Base-by-base conservation (phyloP, 2,113 vertebrate genomes). In the Dasyornis broadbenti region DNA sequence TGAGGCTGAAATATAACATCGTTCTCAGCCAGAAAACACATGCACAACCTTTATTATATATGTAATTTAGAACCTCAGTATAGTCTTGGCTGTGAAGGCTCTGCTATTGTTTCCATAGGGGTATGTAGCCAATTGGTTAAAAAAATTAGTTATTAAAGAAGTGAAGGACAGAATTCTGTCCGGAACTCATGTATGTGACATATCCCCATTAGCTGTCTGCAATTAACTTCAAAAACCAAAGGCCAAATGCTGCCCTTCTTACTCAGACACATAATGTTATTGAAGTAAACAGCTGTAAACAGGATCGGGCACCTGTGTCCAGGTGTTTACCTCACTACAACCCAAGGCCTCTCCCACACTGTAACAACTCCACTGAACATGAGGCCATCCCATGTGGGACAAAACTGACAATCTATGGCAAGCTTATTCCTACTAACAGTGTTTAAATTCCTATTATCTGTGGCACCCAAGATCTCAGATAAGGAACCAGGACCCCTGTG, bases 1-100 rank as follows among this genome's bases (percentile, higher is more conserved):
- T 13, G 49, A 90, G 93, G 95, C 83, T 85, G 84, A 95, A 94
- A 92, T 71, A 81, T 33, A 86, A 78, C 86, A 78, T 93, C 44
- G 56, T 77, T 86, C 56, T 83, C 69, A 71, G 72, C 39, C 85
- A 89, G 79, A 92, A 90, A 94, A 90, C 33, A 33, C 63, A 90
- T 64, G 81, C 72, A 78, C 44, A 52, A 61, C 56, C 61, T 90
- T 81, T 89, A 81, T 86, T 81, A 77, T n/a, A 82, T 39, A 73
- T 26, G 68, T 81, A 90, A 92, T 90, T 90, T 54, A 78, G 72
- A 50, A 89, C 59, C 52, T 90, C n/a, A 10, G 35, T 18, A 45
- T 30, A 64, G 57, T 56, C 53, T 45, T 85, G 76, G 81, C n/a
- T 40, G 53, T 54, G 76, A 53, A 92, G 79, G 49, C 72, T 88